phyloP scores from a whole-genome alignment of 2,113 vertebrate species.

The Cottus gobio region DNA sequence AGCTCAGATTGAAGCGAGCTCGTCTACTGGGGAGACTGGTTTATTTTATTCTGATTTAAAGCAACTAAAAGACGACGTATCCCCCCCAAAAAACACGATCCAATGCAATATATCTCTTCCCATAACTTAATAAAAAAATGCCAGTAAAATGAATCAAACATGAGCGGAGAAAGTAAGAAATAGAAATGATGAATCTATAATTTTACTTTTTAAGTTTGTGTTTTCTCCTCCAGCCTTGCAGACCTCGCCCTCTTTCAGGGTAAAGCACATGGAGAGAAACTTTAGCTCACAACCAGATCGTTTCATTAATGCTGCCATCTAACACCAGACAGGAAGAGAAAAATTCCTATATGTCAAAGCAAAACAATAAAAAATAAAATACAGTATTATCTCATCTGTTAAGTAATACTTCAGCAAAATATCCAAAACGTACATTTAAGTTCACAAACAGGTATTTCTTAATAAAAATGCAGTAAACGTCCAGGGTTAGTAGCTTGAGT shows the following conservation, averaged over 20 bases:
- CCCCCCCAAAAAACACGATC: constrained; percentile 2
- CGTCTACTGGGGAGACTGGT: constrained; percentile 21
- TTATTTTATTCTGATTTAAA: constrained; percentile 9
- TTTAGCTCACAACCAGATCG: constrained; percentile 25
- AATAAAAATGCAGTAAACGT: constrained; percentile 75
- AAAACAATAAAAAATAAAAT: constrained; percentile 43
- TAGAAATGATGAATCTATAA: neutral
- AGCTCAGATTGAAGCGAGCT: neutral
- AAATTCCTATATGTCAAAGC: constrained; percentile 43
- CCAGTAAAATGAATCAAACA: constrained; percentile 7
- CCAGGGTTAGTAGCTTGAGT: constrained; percentile 69
- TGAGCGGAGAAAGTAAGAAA: neutral
- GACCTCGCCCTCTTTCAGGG: constrained; percentile 42
- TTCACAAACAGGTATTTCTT: constrained; percentile 72
- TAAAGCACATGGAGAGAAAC: constrained; percentile 70
- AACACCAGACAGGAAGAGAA: constrained; percentile 18
- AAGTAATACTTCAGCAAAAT: constrained; percentile 73
- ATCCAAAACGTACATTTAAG: constrained; percentile 70
- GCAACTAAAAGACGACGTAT: neutral
- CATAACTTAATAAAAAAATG: constrained; percentile 3
- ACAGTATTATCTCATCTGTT: constrained; percentile 61
- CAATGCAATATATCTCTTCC: neutral
- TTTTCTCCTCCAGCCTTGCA: constrained; percentile 43
- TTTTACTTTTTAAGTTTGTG: constrained; percentile 5
- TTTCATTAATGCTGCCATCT: constrained; percentile 40